phyloP scores from a whole-genome alignment of 2,113 vertebrate species.

The Ascaphus truei region DNA sequence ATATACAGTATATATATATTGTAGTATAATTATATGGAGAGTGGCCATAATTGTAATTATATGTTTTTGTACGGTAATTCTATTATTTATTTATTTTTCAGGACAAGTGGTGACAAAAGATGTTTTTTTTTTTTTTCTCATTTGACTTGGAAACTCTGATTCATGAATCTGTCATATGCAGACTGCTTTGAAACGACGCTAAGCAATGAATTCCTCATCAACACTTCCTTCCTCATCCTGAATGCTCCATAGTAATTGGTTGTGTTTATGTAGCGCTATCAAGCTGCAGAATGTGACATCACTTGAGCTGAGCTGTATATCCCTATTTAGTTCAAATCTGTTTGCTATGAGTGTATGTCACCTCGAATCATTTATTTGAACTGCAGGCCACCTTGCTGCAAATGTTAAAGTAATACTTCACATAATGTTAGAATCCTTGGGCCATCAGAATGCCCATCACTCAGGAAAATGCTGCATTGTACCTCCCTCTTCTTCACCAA shows the following conservation, averaged over 20 bases:
- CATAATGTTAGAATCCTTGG: slow-evolving; percentile 58
- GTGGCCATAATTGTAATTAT: too few relatives aligned
- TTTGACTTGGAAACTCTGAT: too few relatives aligned
- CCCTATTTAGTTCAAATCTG: background rate
- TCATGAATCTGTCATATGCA: too few relatives aligned
- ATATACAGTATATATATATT: too few relatives aligned
- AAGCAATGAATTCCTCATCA: rapidly evolving
- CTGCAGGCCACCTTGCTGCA: background rate
- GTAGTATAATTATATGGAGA: too few relatives aligned
- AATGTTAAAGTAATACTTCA: background rate
- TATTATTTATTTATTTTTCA: too few relatives aligned
- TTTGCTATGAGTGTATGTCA: too few relatives aligned
- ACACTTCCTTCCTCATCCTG: background rate
- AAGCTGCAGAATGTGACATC: background rate
- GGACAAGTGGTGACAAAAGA: too few relatives aligned
- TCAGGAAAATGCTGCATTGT: slow-evolving; percentile 84
- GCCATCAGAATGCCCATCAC: slow-evolving; percentile 86
- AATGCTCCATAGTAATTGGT: background rate
- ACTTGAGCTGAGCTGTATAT: rapidly evolving
- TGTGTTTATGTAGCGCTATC: background rate
- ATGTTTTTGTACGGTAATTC: too few relatives aligned
- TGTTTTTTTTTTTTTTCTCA: too few relatives aligned
- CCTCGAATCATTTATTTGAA: background rate
- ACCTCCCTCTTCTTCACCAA: slow-evolving; percentile 80
- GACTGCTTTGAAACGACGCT: slow-evolving; percentile 23